These are phyloP conservation scores for Cantharis rufa DNA, from an alignment of 2,888 invertebrate genomes.

Conservation along the genomic window DNA sequence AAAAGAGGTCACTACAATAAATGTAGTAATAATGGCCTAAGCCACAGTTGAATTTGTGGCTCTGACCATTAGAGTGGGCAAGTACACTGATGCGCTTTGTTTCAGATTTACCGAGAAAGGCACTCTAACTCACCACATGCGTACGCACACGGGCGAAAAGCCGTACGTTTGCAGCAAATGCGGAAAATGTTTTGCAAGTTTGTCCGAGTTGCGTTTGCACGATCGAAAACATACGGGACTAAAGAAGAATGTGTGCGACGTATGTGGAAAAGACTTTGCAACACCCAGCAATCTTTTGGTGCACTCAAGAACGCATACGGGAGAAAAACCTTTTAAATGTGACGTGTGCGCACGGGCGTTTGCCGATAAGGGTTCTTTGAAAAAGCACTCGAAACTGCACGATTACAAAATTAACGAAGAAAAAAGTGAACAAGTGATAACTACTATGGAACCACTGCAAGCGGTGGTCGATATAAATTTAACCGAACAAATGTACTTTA, in stretches of 20 bases:
- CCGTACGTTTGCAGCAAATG: slow-evolving; percentile 40
- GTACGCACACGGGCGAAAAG: slow-evolving; percentile 42
- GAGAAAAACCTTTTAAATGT: slow-evolving; percentile 44
- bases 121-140: slow-evolving; percentile 38
- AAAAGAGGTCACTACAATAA: slow-evolving; percentile 33
- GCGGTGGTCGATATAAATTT: not conserved
- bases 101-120: slow-evolving; percentile 42
- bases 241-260: slow-evolving; percentile 40
- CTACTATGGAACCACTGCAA: not conserved
- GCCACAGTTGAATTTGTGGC: no score
- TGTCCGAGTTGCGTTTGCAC: slow-evolving; percentile 40
- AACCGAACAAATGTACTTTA: not conserved
- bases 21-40: not conserved
- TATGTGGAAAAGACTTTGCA: slow-evolving; percentile 44
- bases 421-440: not conserved
- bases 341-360: slow-evolving; percentile 33
- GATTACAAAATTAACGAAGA: not conserved
- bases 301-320: slow-evolving; percentile 45
- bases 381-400: slow-evolving; percentile 39
- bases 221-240: slow-evolving; percentile 42
- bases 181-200: slow-evolving; percentile 39
- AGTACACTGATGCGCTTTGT: not conserved
- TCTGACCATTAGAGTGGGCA: not conserved
- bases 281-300: slow-evolving; percentile 42
- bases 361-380: slow-evolving; percentile 39